Percentiles rank a stretch among this genome's conserved stretches.
Evolutionary conservation across 2,888 invertebrate species (phyloP).

Genomic region (Noctua janthe): DNA sequence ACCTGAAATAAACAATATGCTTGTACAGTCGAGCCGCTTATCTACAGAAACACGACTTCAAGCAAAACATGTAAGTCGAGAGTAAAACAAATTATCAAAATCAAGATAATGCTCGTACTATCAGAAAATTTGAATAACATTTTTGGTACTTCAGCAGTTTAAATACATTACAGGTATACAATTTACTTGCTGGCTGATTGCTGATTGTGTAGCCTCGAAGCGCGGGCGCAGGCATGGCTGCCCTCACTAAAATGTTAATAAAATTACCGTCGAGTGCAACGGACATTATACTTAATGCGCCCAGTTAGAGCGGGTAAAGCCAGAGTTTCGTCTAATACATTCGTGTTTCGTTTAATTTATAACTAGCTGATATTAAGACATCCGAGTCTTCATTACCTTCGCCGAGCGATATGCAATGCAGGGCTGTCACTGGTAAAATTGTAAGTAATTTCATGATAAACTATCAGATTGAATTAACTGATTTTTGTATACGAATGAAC

Average conservation of each 20-base stretch:
- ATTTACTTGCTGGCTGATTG: constrained; percentile 77
- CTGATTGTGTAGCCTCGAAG: constrained; percentile 77
- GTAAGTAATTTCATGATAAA: neutral
- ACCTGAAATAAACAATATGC: constrained; percentile 52
- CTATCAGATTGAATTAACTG: constrained; percentile 6
- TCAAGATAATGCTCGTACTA: constrained; percentile 54
- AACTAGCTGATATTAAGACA: constrained; percentile 80
- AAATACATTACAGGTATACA: constrained; percentile 71
- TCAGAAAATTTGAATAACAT: constrained; percentile 49
- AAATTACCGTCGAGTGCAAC: constrained; percentile 80
- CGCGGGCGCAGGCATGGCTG: constrained; percentile 68
- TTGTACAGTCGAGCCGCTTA: constrained; percentile 40
- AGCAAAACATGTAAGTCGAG: constrained; percentile 37
- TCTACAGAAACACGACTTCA: constrained; percentile 39
- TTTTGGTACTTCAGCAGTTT: constrained; percentile 66
- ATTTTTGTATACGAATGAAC: constrained; percentile 12
- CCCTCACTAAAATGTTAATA: constrained; percentile 83
- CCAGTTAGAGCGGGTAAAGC: constrained; percentile 73
- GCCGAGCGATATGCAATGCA: constrained; percentile 46
- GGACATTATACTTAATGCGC: constrained; percentile 77
- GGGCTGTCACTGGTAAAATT: constrained; percentile 63
- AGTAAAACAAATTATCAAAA: constrained; percentile 52
- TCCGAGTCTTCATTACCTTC: constrained; percentile 75
- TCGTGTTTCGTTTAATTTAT: constrained; percentile 79
- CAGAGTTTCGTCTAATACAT: constrained; percentile 78